A percentile compares a stretch with the other conserved stretches of the same genome.
These are phyloP conservation scores for Chrysaora quinquecirrha DNA, from an alignment of 30 jellyfish, hydroid and myxozoan genomes.

Conservation along the genomic window DNA sequence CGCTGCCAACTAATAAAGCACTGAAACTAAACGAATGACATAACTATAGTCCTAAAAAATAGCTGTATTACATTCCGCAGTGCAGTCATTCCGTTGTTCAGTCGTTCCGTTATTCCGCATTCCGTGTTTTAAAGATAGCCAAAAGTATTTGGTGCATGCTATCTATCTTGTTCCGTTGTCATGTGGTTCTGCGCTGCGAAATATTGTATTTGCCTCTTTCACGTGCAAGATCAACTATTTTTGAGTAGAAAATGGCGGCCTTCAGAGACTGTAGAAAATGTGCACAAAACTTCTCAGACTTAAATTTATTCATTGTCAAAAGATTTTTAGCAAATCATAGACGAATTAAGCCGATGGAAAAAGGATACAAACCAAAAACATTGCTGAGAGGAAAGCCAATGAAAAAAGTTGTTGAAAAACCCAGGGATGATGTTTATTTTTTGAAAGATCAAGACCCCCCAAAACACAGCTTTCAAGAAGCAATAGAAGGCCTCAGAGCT, in stretches of 20 bases:
- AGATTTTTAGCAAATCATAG: background rate
- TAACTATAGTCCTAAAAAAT: no score
- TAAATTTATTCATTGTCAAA: background rate
- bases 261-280: background rate
- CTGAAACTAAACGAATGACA: no score
- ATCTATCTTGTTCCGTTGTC: no score
- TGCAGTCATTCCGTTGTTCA: no score
- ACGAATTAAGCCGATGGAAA: background rate
- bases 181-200: no score
- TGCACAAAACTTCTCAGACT: background rate
- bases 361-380: slow-evolving; percentile 24
- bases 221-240: no score
- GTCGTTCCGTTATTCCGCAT: no score
- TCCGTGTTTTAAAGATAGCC: no score
- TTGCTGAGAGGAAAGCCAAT: slow-evolving; percentile 29
- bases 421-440: slow-evolving; percentile 86
- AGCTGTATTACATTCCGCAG: no score
- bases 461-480: slow-evolving; percentile 62
- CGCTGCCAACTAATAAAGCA: no score
- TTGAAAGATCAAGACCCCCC: slow-evolving; percentile 73
- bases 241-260: slow-evolving; percentile 11
- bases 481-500: slow-evolving; percentile 74
- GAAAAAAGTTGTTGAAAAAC: slow-evolving; percentile 55
- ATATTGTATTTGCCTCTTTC: no score
- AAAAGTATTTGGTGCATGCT: no score